Conservation (phyloP, 2,797 vertebrate genomes). For the Sphaeramia orbicularis region DNA sequence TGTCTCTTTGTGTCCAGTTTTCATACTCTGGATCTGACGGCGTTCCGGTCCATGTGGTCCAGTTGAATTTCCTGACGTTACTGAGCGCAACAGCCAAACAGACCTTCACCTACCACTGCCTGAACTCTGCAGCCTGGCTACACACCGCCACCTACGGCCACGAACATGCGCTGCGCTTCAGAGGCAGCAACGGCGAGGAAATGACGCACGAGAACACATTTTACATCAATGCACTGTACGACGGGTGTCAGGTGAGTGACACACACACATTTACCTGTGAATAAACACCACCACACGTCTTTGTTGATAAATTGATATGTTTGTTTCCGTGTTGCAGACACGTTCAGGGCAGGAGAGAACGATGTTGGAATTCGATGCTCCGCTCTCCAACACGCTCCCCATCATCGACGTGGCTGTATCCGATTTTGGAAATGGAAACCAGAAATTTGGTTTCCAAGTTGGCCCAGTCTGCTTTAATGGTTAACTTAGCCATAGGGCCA, state of each 20-base stretch:
- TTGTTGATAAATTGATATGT: not conserved
- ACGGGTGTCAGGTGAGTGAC: constrained; percentile 77
- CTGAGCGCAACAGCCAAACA: constrained; percentile 92
- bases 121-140: constrained; percentile 95
- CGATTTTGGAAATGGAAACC: constrained; percentile 93
- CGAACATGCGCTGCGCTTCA: constrained; percentile 92
- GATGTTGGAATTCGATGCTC: constrained; percentile 90
- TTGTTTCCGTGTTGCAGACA: constrained; percentile 76
- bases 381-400: constrained; percentile 90
- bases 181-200: constrained; percentile 93
- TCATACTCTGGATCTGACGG: constrained; percentile 92
- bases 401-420: constrained; percentile 93
- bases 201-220: constrained; percentile 93
- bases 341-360: constrained; percentile 95
- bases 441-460: constrained; percentile 99
- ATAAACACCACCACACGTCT: accelerated
- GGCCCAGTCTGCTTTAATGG: constrained; percentile 95
- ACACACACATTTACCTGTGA: accelerated
- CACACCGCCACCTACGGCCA: constrained; percentile 86
- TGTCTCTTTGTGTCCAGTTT: constrained; percentile 80
- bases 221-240: constrained; percentile 89
- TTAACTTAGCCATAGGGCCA: constrained; percentile 59
- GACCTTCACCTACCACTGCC: constrained; percentile 95
- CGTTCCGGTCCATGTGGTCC: constrained; percentile 91
- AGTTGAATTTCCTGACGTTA: constrained; percentile 95